Conservation (phyloP, 2,888 invertebrate genomes). For the Synergus umbraculus region DNA sequence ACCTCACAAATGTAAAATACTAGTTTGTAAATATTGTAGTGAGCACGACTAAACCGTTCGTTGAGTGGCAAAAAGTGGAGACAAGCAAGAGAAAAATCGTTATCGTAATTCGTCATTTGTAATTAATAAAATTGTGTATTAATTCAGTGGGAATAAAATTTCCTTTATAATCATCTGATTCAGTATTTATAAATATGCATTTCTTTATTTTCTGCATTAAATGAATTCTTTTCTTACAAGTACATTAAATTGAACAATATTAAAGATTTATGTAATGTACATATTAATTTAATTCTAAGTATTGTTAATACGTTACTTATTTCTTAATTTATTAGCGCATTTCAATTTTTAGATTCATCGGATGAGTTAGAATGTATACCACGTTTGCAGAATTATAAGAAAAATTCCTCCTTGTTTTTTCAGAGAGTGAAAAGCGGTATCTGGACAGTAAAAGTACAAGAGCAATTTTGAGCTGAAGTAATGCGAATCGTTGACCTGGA, state of each 20-base stretch:
- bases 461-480: neutral
- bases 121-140: conserved; percentile 22
- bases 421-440: conserved; percentile 1
- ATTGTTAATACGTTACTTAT: neutral
- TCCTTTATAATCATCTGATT: neutral
- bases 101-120: conserved; percentile 17
- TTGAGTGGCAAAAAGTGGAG: neutral
- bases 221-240: no score
- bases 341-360: neutral
- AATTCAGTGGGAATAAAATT: conserved; percentile 11
- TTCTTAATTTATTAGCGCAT: neutral
- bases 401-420: neutral
- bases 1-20: conserved; percentile 26
- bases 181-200: no score
- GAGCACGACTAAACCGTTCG: conserved; percentile 2
- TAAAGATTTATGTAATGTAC: no score
- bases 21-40: conserved; percentile 27
- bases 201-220: neutral
- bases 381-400: neutral
- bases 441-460: neutral
- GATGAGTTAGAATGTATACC: neutral
- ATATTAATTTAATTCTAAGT: neutral
- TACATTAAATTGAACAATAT: no score
- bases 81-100: conserved; percentile 23
- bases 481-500: conserved; percentile 4